phyloP scores from a whole-genome alignment of 2,113 vertebrate species.

The Narcine bancroftii region DNA sequence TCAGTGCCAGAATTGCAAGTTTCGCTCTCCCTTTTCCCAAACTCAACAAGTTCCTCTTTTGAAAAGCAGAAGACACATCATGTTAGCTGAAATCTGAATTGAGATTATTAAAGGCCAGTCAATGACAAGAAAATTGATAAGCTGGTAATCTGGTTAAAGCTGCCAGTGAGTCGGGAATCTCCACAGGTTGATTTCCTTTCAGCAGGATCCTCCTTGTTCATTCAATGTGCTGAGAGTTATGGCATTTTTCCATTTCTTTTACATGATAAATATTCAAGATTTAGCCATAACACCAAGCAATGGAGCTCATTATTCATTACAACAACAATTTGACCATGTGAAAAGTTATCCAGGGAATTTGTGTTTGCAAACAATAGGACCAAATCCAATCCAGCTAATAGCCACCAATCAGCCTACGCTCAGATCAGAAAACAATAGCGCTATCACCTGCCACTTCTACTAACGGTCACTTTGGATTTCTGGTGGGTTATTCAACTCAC shows the following conservation, averaged over 20 bases:
- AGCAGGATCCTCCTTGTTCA: not conserved
- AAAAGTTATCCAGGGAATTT: too few species aligned
- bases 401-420: too few species aligned
- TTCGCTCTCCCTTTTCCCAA: not conserved
- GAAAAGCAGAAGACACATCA: not conserved
- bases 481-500: too few species aligned
- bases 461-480: too few species aligned
- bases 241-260: not conserved
- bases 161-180: not conserved
- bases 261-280: not conserved
- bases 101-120: not conserved
- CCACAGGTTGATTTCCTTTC: not conserved
- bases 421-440: too few species aligned
- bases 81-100: too few species aligned
- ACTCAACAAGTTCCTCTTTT: not conserved
- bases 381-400: too few species aligned
- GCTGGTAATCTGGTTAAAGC: not conserved
- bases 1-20: too few species aligned
- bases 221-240: not conserved
- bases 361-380: too few species aligned
- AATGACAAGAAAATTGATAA: not conserved
- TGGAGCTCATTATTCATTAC: not conserved
- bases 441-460: too few species aligned
- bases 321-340: not conserved
- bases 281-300: not conserved